Percentiles rank a stretch among this genome's conserved stretches.
Evolutionary conservation across 2,888 invertebrate genomes (phyloP).

Genomic region (Eretmocerus hayati): DNA sequence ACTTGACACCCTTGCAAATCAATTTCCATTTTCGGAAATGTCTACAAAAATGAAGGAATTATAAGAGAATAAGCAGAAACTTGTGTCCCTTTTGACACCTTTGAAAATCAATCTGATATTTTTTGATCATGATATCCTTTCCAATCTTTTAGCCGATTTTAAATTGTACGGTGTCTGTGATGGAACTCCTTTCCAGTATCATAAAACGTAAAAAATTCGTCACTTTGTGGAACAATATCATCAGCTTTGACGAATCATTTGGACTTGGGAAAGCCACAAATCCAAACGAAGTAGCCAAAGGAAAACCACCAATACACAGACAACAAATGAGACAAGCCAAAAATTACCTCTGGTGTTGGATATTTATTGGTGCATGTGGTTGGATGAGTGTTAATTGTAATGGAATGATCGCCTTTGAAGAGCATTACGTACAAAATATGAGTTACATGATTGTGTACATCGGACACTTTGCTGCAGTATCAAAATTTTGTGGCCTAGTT

Average conservation of each 20-base stretch:
- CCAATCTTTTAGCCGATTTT: too few relatives aligned
- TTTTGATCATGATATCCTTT: too few relatives aligned
- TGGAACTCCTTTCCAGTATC: slow-evolving; percentile 23
- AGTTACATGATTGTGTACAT: slow-evolving; percentile 36
- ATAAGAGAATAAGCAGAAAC: too few relatives aligned
- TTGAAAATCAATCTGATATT: too few relatives aligned
- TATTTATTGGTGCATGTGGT: slow-evolving; percentile 17
- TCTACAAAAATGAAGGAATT: too few relatives aligned
- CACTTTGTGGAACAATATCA: slow-evolving; percentile 35
- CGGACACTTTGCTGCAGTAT: slow-evolving; percentile 27
- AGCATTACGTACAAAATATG: slow-evolving; percentile 31
- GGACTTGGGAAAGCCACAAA: background rate
- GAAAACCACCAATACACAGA: background rate
- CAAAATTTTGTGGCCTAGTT: slow-evolving; percentile 34
- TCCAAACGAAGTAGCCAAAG: background rate
- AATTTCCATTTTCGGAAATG: too few relatives aligned
- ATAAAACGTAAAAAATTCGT: slow-evolving; percentile 26
- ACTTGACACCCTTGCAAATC: too few relatives aligned
- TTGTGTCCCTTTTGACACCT: too few relatives aligned
- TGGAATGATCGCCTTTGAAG: slow-evolving; percentile 35
- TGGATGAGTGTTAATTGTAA: slow-evolving; percentile 31
- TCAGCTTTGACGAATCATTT: slow-evolving; percentile 34
- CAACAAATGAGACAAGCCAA: background rate
- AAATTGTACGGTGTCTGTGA: too few relatives aligned
- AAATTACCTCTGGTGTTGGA: slow-evolving; percentile 27